Evolutionary conservation across 23 tunicate genomes (phyloP), one percentile per base, ranked within the genome.

Genomic region (Ascidia mentula): DNA sequence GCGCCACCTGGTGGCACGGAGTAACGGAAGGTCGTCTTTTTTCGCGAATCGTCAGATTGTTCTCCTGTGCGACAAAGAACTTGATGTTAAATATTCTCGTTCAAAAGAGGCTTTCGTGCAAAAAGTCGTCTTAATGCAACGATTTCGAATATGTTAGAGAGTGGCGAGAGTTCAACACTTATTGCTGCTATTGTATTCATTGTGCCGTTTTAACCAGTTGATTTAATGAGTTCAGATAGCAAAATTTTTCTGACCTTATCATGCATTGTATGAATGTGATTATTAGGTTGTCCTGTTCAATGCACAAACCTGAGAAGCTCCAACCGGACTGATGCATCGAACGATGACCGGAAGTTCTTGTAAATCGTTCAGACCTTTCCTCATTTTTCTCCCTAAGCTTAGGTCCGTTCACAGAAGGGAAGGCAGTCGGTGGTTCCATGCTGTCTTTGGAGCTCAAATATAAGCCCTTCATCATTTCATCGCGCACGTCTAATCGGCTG

Each of bases 281-380:
- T n/a, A n/a, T n/a, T n/a, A n/a, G n/a, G n/a, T n/a, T n/a, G n/a
- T n/a, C n/a, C n/a, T n/a, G n/a, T n/a, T n/a, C n/a, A n/a, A n/a
- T n/a, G n/a, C 7, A 53, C 65, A 26, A 18, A 82, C 93, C 93
- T 71, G 93, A 82, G 77, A 88, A 88, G 46, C 93, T 88, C 87
- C 87, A 88, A 53, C 93, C 93, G 24, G 93, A 88, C 72, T 77
- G 83, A 39, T 88, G 93, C 93, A 88, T 88, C 45, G 93, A 77
- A 40, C 93, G 73, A 38, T 85, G 87, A 0, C 93, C 93, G 18
- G 87, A 88, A 34, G 61, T 75, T 24, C 93, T 72, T 0, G 87
- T 80, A 36, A 38, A 88, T 26, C 93, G 74, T 33, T 87, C 91
- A 33, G 91, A 86, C 31, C 32, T 81, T 34, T 80, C 82, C 7